A percentile compares a stretch with the other conserved stretches of the same genome.
These are phyloP conservation scores for Lichenostomus cassidix DNA, from an alignment of 2,113 vertebrate species.

Conservation along the genomic window DNA sequence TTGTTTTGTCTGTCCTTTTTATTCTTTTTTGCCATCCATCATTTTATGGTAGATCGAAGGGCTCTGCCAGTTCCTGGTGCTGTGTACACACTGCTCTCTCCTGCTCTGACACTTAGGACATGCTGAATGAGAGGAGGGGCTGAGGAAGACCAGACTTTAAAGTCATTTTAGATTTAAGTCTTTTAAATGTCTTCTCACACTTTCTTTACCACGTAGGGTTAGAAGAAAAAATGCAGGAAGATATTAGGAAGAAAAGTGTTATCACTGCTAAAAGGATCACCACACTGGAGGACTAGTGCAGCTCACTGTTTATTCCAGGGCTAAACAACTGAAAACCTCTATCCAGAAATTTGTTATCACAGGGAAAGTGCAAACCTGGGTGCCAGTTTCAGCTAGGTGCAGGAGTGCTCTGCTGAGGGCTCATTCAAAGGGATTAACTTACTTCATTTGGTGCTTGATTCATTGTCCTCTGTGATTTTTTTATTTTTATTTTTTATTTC, in stretches of 20 bases:
- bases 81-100: background rate
- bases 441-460: background rate
- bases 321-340: conserved; percentile 34
- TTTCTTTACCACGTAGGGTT: background rate
- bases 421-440: conserved; percentile 26
- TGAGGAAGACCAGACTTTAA: background rate
- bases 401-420: conserved; percentile 35
- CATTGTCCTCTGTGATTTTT: background rate
- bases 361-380: conserved; percentile 4
- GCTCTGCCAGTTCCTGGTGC: background rate
- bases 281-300: background rate
- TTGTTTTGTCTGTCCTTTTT: background rate
- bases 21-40: background rate
- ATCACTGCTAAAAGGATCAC: background rate
- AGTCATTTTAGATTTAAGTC: background rate
- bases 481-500: background rate
- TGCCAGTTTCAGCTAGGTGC: conserved; percentile 11
- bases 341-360: conserved; percentile 36
- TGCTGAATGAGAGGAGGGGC: background rate
- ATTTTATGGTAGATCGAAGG: background rate
- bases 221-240: background rate
- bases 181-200: conserved; percentile 30
- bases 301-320: conserved; percentile 11
- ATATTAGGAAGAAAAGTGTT: background rate
- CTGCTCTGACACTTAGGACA: background rate